A percentile compares a stretch with the other conserved stretches of the same genome.
These are phyloP conservation scores for Mesorhabditis belari DNA, from an alignment of 2,888 invertebrate species.

Conservation along the genomic window DNA sequence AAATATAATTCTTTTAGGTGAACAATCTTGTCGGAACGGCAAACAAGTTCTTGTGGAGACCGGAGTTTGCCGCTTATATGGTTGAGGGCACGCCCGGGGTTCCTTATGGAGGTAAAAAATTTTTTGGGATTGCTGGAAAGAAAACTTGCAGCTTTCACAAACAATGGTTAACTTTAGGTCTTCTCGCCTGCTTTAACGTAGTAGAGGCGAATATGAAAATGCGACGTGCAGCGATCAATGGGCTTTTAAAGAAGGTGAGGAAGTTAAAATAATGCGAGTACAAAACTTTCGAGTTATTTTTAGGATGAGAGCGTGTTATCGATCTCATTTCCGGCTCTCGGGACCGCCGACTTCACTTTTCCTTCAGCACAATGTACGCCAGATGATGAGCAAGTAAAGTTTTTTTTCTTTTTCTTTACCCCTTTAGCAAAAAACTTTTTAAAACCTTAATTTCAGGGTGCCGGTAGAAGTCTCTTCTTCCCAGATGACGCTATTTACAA, in stretches of 20 bases:
- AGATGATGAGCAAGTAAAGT: constrained; percentile 65
- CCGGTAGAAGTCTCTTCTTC: constrained; percentile 76
- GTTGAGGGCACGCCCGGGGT: constrained; percentile 87
- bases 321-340: constrained; percentile 84
- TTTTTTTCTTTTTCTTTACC: too few species aligned
- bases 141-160: background rate
- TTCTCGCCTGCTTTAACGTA: constrained; percentile 90
- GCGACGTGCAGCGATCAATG: constrained; percentile 64
- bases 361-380: constrained; percentile 67
- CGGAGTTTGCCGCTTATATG: constrained; percentile 98
- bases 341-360: constrained; percentile 78
- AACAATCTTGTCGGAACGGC: constrained; percentile 48
- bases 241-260: constrained; percentile 35
- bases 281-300: background rate
- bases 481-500: constrained; percentile 87
- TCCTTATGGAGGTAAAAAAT: constrained; percentile 53
- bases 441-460: too few species aligned
- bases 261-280: background rate
- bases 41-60: constrained; percentile 71
- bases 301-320: constrained; percentile 77
- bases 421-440: too few species aligned
- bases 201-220: constrained; percentile 95
- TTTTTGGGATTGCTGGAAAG: background rate
- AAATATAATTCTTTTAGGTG: constrained; percentile 9
- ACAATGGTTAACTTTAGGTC: constrained; percentile 31